Conservation (phyloP, 2,113 vertebrate species). For the Stegostoma tigrinum region DNA sequence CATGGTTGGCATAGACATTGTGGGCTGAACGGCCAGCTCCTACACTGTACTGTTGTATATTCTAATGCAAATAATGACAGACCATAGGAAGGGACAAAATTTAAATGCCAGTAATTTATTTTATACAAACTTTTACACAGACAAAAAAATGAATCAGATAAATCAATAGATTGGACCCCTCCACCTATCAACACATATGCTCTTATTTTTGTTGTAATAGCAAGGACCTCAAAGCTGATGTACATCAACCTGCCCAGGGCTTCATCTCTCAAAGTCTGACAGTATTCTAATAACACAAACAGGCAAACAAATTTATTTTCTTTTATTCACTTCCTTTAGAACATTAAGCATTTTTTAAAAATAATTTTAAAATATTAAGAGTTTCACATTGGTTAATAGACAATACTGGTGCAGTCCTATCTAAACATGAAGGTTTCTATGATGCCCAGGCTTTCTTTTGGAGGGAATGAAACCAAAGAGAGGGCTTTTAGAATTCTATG, state of each 20-base stretch:
- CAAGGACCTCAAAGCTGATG: neutral
- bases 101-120: neutral
- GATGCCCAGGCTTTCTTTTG: neutral
- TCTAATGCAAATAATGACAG: neutral
- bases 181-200: neutral
- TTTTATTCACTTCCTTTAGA: neutral
- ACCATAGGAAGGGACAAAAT: neutral
- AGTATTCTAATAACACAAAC: neutral
- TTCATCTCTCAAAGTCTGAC: neutral
- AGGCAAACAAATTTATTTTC: neutral
- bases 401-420: neutral
- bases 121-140: neutral
- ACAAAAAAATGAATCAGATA: neutral
- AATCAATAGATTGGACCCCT: neutral
- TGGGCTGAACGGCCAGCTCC: too few relatives aligned
- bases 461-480: neutral
- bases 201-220: neutral
- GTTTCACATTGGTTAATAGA: neutral
- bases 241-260: neutral
- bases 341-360: too few relatives aligned
- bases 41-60: too few relatives aligned
- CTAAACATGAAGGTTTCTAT: neutral
- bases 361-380: neutral
- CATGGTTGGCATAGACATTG: too few relatives aligned
- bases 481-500: neutral